Evolutionary conservation across 1,140 invertebrate species (phyloP).

Genomic region (Nymphalis io): DNA sequence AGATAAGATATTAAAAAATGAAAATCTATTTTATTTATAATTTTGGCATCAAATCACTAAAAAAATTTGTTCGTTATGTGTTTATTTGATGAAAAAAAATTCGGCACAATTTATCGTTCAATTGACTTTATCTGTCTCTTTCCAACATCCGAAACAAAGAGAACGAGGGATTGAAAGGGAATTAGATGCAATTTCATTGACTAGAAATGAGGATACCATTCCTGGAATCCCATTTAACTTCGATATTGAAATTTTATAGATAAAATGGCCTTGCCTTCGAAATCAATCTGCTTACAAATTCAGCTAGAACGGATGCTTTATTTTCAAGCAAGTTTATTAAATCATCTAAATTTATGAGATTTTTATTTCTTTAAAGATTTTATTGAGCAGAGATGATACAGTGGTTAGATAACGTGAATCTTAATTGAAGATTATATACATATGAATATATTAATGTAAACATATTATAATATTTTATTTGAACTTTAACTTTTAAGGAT

Average conservation of each 20-base stretch:
- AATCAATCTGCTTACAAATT: constrained; percentile 22
- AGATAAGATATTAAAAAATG: too few species aligned
- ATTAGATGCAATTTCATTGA: constrained; percentile 58
- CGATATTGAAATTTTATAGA: constrained; percentile 26
- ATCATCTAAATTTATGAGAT: background rate
- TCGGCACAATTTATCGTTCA: constrained; percentile 7
- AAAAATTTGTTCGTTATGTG: too few species aligned
- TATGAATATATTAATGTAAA: too few species aligned
- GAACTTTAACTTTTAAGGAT: too few species aligned
- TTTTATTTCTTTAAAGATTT: background rate
- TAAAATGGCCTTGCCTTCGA: constrained; percentile 26
- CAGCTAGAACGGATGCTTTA: background rate
- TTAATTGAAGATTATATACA: too few species aligned
- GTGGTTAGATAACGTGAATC: too few species aligned
- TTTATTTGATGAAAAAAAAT: background rate
- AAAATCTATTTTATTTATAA: too few species aligned
- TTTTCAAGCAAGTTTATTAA: background rate
- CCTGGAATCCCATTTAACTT: constrained; percentile 22
- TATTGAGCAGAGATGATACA: too few species aligned
- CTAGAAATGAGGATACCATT: constrained; percentile 43
- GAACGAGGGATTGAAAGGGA: constrained; percentile 43
- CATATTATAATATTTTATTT: too few species aligned
- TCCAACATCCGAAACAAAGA: constrained; percentile 33
- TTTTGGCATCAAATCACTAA: too few species aligned
- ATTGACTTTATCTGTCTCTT: constrained; percentile 39